phyloP scores from a whole-genome alignment of 2,113 vertebrate species.

The Riparia riparia region DNA sequence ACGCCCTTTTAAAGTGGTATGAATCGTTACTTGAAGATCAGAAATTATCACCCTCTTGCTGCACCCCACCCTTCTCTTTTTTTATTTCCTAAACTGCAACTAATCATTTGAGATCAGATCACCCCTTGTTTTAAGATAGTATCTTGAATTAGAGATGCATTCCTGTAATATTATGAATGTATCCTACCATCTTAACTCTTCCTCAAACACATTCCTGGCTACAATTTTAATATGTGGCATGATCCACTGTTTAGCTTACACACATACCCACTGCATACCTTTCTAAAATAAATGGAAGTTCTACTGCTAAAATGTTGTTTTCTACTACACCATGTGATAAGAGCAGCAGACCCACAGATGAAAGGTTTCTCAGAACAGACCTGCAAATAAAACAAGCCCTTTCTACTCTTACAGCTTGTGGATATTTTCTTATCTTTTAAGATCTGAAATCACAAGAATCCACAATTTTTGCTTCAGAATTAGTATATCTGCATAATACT shows the following conservation, averaged over 20 bases:
- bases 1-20: not conserved
- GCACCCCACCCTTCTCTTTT: accelerated
- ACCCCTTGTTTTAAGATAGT: not conserved
- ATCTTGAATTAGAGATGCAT: not conserved
- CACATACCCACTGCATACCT: not conserved
- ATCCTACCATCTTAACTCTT: not conserved
- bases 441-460: not conserved
- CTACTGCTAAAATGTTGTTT: not conserved
- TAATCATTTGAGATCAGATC: not conserved
- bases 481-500: not conserved
- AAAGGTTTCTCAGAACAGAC: not conserved
- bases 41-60: not conserved
- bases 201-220: not conserved
- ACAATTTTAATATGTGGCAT: not conserved
- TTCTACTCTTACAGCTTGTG: not conserved
- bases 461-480: not conserved
- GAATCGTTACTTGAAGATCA: not conserved
- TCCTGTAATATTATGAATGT: not conserved
- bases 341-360: not conserved
- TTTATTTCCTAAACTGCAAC: not conserved
- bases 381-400: not conserved
- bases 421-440: not conserved
- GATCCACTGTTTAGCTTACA: not conserved
- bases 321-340: not conserved
- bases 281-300: not conserved